phyloP scores from a whole-genome alignment of 2,888 invertebrate genomes.

The Dynastes grantii region DNA sequence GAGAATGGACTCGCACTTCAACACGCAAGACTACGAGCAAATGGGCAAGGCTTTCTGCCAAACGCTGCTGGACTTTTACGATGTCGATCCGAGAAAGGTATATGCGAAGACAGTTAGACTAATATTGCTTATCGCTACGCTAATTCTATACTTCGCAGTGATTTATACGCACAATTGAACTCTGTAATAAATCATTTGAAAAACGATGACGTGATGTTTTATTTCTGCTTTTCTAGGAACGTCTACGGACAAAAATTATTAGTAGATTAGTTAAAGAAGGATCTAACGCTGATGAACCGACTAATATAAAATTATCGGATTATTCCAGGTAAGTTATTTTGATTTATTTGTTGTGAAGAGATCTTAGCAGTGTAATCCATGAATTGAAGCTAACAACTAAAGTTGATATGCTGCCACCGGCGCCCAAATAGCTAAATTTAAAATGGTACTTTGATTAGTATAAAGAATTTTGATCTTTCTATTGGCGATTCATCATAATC shows the following conservation, averaged over 20 bases:
- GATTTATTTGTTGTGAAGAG: neutral
- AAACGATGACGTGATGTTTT: constrained; percentile 36
- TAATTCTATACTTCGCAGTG: constrained; percentile 30
- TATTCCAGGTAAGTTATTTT: constrained; percentile 82
- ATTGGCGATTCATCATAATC: too few species aligned
- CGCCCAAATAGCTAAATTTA: too few species aligned
- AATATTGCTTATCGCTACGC: constrained; percentile 20
- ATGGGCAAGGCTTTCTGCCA: constrained; percentile 94
- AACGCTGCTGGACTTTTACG: constrained; percentile 92
- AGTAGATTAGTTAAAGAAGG: constrained; percentile 86
- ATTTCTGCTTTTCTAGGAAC: constrained; percentile 75
- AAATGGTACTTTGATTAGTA: too few species aligned
- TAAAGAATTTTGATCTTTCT: too few species aligned
- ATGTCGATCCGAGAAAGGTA: constrained; percentile 88
- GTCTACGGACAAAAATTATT: constrained; percentile 85
- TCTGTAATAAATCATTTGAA: constrained; percentile 29
- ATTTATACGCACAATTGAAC: constrained; percentile 42
- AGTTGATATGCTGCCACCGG: too few species aligned
- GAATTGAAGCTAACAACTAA: too few species aligned
- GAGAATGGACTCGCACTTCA: constrained; percentile 88
- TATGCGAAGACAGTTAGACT: constrained; percentile 49
- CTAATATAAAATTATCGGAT: constrained; percentile 88
- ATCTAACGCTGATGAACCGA: constrained; percentile 90
- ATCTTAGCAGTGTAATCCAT: too few species aligned
- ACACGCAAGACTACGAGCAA: constrained; percentile 83